Evolutionary conservation across 1,140 invertebrate species (phyloP).

Genomic region (Aleiodes sp.): DNA sequence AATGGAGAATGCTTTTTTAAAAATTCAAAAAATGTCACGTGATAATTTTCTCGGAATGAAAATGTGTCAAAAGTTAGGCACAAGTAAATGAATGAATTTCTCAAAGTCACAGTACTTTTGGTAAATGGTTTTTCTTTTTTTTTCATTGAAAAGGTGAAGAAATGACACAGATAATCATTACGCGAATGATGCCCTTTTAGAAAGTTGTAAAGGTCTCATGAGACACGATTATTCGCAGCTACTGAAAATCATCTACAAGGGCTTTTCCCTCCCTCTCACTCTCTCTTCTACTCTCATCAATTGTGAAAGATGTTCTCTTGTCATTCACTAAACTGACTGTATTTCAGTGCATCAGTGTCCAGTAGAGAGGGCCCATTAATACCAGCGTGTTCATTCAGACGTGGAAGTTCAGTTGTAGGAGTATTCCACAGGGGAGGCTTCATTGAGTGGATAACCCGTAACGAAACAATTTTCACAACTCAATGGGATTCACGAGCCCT

Average conservation of each 20-base stretch:
- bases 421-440: constrained; percentile 28
- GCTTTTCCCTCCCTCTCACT: too few species aligned
- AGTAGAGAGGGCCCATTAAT: neutral
- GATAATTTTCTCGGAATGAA: neutral
- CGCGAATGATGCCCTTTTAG: neutral
- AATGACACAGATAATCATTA: constrained; percentile 8
- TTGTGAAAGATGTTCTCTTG: neutral
- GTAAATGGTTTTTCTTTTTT: neutral
- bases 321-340: neutral
- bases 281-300: too few species aligned
- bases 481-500: constrained; percentile 17
- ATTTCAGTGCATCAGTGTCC: neutral
- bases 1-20: neutral
- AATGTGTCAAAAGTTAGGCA: neutral
- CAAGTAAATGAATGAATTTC: neutral
- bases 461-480: constrained; percentile 42
- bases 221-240: neutral
- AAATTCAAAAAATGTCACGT: neutral
- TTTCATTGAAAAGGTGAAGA: too few species aligned
- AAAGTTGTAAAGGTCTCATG: neutral
- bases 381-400: constrained; percentile 23
- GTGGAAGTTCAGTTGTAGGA: neutral
- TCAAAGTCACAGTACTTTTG: neutral
- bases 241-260: neutral
- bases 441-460: constrained; percentile 35